Percentiles rank a stretch among this genome's conserved stretches.
Conservation (phyloP, 2,888 invertebrate species). For the Reticulitermes lucifugus region DNA sequence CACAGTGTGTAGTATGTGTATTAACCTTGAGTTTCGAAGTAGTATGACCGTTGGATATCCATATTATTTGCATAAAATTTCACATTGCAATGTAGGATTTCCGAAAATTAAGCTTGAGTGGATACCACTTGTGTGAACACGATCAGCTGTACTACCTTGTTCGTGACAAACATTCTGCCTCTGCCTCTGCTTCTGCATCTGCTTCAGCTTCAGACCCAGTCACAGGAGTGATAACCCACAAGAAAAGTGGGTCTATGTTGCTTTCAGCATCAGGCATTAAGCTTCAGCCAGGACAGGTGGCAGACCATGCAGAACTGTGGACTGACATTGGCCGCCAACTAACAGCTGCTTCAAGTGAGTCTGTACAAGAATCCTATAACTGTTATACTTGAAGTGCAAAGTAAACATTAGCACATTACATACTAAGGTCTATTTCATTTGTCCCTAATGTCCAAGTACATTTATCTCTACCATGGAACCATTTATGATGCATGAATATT, state of each 20-base stretch:
- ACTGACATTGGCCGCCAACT: neutral
- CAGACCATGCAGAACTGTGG: slow-evolving; percentile 21
- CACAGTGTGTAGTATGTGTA: no score
- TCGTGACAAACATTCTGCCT: slow-evolving; percentile 58
- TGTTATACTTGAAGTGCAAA: no score
- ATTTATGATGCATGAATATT: no score
- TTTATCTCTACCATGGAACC: no score
- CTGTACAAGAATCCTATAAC: neutral
- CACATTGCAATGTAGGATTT: slow-evolving; percentile 65
- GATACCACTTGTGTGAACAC: slow-evolving; percentile 70
- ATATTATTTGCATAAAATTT: no score
- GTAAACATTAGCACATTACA: no score
- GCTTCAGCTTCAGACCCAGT: slow-evolving; percentile 24
- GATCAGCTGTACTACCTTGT: slow-evolving; percentile 72
- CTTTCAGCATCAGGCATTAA: slow-evolving; percentile 2
- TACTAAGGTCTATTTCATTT: no score
- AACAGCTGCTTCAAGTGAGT: slow-evolving; percentile 27
- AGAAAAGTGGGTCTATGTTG: slow-evolving; percentile 9
- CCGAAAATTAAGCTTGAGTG: slow-evolving; percentile 68
- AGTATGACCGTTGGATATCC: no score
- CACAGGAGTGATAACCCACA: neutral
- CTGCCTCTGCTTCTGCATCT: slow-evolving; percentile 14
- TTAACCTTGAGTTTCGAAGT: no score
- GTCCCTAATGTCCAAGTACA: no score
- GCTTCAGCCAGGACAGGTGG: slow-evolving; percentile 21